Evolutionary conservation across 2,888 invertebrate genomes (phyloP), one percentile per base, ranked within the genome.

Genomic region (Agrotis segetum): DNA sequence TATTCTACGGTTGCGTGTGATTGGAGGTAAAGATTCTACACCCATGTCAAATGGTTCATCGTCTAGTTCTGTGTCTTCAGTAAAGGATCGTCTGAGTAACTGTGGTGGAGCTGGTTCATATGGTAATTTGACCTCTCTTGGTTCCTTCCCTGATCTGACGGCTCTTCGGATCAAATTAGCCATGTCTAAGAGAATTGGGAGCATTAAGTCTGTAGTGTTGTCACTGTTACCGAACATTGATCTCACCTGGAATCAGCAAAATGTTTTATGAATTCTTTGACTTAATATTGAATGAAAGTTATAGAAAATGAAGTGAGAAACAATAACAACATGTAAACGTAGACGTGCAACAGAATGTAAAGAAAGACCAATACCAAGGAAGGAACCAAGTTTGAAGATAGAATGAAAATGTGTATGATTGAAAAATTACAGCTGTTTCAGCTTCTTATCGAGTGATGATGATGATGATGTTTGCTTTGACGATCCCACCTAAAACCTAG

Each of bases 141-240:
- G 87, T 72, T 93, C 92, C 83, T 94, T 94, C 77, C 92, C 91
- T 49, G 95, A 89, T 69, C 93, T 92, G 47, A 96, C 95, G 0
- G 97, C 96, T 60, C 92, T 96, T 69, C 96, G 94, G 64, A 97
- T 96, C 71, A 97, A 93, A 88, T 97, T 97, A 0, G 97, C 97
- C 89, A 97, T 96, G 89, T 97, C 97, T 82, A 97, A 94, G 72
- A 97, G 96, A 76, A 97, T 97, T 14, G 97, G 97, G 68, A 97
- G 90, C 93, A 97, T 96, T 44, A 97, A 91, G 67, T 97, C 96
- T 77, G 96, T 92, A 19, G 96, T 92, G 87, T 97, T 97, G 75
- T 94, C 93, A 83, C 95, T 95, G 85, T 96, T 95, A 77, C 96
- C 96, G 87, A 97, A 97, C 95, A 97, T 96, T 87, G 97, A 96